These are phyloP conservation scores for Rhadinocentrus ornatus DNA, from an alignment of 2,797 vertebrate species.

Conservation along the genomic window DNA sequence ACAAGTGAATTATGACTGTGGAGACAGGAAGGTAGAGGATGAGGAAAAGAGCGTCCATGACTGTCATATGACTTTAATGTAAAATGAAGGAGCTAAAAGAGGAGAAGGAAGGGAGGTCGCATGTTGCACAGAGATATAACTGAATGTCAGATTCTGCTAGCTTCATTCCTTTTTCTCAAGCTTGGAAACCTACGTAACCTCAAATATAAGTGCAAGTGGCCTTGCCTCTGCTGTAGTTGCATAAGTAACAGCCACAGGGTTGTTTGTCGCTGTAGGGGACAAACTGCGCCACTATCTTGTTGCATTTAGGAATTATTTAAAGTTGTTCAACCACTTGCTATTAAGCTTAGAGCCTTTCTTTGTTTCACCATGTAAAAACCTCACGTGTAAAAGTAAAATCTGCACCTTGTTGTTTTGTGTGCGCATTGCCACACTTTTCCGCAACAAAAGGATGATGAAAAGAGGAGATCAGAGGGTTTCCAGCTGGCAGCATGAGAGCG, in stretches of 20 bases:
- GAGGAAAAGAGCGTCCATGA: conserved; percentile 29
- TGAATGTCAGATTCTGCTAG: conserved; percentile 29
- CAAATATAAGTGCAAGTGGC: conserved; percentile 11
- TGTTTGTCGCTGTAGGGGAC: conserved; percentile 8
- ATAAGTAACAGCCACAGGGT: conserved; percentile 32
- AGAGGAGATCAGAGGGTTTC: conserved; percentile 67
- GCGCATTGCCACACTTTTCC: conserved; percentile 1
- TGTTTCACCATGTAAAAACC: conserved; percentile 1
- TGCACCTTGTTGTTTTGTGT: conserved; percentile 10
- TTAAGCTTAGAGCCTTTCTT: background rate
- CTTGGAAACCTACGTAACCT: conserved; percentile 31
- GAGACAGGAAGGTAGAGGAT: conserved; percentile 36
- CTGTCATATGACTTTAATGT: conserved; percentile 73
- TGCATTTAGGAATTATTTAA: conserved; percentile 49
- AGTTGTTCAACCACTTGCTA: background rate
- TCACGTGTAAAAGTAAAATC: conserved; percentile 9
- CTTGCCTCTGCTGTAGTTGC: conserved; percentile 28
- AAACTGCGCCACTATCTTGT: conserved; percentile 20
- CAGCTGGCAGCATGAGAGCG: conserved; percentile 65
- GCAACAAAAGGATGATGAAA: conserved; percentile 52
- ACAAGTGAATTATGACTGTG: conserved; percentile 31
- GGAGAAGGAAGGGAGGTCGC: conserved; percentile 37
- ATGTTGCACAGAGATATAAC: conserved; percentile 59
- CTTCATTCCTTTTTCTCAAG: conserved; percentile 12
- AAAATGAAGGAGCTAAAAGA: conserved; percentile 75